These are phyloP conservation scores for Cladorhizidae sp. DNA, from an alignment of 37 sponge, comb jelly and placozoan species.

Conservation along the genomic window DNA sequence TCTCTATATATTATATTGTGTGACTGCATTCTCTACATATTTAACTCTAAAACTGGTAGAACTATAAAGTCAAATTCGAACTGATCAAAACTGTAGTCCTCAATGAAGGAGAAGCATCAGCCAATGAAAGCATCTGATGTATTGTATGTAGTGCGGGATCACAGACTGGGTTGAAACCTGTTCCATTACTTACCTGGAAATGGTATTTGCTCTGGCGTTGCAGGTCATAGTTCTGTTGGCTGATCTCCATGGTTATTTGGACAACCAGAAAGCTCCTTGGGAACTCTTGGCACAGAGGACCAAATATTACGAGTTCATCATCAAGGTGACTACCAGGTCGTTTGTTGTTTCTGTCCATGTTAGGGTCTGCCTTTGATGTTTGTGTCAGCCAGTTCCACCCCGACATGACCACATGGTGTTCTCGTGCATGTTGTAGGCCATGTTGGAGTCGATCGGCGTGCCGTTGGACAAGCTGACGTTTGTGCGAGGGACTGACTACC, in stretches of 20 bases:
- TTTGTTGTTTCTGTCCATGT: background rate
- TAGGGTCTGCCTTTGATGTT: background rate
- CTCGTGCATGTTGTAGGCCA: slow-evolving; percentile 48
- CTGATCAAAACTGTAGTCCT: too few species aligned
- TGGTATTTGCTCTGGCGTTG: background rate
- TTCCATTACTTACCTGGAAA: too few species aligned
- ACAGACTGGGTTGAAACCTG: too few species aligned
- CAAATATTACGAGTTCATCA: slow-evolving; percentile 91
- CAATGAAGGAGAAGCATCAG: too few species aligned
- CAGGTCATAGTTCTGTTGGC: slow-evolving; percentile 94
- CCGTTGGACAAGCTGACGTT: slow-evolving; percentile 91
- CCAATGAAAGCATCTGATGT: too few species aligned
- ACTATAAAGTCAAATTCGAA: too few species aligned
- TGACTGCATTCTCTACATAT: too few species aligned
- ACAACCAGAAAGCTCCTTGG: slow-evolving; percentile 98
- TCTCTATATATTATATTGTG: too few species aligned
- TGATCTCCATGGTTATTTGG: slow-evolving; percentile 95
- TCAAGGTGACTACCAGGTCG: slow-evolving; percentile 52
- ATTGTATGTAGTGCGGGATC: too few species aligned
- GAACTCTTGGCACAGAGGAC: slow-evolving; percentile 78
- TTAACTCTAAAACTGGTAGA: too few species aligned
- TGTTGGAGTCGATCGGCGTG: slow-evolving; percentile 91
- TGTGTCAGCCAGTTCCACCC: background rate
- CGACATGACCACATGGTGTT: background rate
- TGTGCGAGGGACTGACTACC: slow-evolving; percentile 90